phyloP scores from a whole-genome alignment of 92 coral and sea anemone species.

The Heteractis magnifica region DNA sequence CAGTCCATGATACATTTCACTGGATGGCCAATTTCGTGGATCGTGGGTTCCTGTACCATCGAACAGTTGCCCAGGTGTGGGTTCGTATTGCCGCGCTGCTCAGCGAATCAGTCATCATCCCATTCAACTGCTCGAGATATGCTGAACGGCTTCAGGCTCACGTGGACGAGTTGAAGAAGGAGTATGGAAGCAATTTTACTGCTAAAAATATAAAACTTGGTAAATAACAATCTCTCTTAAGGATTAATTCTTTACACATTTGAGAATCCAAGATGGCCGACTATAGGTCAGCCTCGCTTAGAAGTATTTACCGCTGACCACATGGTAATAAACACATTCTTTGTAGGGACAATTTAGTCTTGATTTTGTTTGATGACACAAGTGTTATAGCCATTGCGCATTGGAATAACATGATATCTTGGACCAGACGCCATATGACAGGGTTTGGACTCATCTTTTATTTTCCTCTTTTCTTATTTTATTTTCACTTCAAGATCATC shows the following conservation, averaged over 20 bases:
- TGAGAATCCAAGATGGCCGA: not conserved
- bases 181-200: constrained; percentile 29
- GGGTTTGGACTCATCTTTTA: not conserved
- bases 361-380: too few species aligned
- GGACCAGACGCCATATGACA: too few species aligned
- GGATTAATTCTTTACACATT: not conserved
- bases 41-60: constrained; percentile 69
- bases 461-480: not conserved
- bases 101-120: constrained; percentile 58
- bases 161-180: constrained; percentile 42
- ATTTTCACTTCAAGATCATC: constrained; percentile 5
- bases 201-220: constrained; percentile 62
- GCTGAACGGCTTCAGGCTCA: constrained; percentile 42
- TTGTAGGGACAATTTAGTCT: too few species aligned
- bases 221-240: constrained; percentile 13
- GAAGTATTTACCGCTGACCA: not conserved
- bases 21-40: constrained; percentile 83
- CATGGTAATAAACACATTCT: not conserved
- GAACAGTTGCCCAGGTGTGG: constrained; percentile 72
- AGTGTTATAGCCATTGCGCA: too few species aligned
- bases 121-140: constrained; percentile 63
- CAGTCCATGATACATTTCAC: constrained; percentile 68
- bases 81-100: constrained; percentile 43
- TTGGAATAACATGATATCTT: too few species aligned
- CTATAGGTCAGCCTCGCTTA: not conserved